These are phyloP conservation scores for Schizaphis graminum DNA, from an alignment of 2,888 invertebrate species.

Conservation along the genomic window DNA sequence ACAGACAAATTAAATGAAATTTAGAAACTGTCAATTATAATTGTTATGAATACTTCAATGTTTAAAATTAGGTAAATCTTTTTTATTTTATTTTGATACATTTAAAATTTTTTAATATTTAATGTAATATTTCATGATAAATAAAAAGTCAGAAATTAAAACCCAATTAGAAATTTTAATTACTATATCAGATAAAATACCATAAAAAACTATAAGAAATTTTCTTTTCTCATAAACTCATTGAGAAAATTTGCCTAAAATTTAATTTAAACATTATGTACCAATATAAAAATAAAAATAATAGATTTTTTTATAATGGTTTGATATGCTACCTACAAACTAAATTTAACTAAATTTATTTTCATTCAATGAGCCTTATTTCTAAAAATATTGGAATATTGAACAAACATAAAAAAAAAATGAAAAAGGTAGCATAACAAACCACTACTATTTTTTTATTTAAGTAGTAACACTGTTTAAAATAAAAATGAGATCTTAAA, in stretches of 20 bases:
- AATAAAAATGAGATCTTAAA: constrained; percentile 59
- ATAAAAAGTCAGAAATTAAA: neutral
- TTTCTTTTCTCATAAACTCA: neutral
- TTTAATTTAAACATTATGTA: neutral
- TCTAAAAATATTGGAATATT: neutral
- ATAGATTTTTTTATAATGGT: neutral
- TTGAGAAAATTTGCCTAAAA: neutral
- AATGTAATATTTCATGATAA: neutral
- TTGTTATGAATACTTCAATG: neutral
- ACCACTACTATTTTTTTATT: neutral
- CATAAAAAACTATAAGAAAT: neutral
- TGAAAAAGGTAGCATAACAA: neutral
- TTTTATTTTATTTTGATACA: neutral
- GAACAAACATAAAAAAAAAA: neutral
- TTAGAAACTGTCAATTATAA: neutral
- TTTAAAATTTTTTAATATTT: neutral
- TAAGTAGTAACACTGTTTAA: neutral
- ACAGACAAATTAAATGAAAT: neutral
- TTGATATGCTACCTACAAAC: neutral
- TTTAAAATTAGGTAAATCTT: neutral
- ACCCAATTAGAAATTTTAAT: neutral
- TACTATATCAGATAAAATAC: neutral
- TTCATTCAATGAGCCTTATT: neutral
- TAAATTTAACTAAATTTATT: neutral
- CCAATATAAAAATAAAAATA: neutral